These are phyloP conservation scores for Hozukius guyotensis DNA, from an alignment of 2,797 vertebrate species.

Conservation along the genomic window DNA sequence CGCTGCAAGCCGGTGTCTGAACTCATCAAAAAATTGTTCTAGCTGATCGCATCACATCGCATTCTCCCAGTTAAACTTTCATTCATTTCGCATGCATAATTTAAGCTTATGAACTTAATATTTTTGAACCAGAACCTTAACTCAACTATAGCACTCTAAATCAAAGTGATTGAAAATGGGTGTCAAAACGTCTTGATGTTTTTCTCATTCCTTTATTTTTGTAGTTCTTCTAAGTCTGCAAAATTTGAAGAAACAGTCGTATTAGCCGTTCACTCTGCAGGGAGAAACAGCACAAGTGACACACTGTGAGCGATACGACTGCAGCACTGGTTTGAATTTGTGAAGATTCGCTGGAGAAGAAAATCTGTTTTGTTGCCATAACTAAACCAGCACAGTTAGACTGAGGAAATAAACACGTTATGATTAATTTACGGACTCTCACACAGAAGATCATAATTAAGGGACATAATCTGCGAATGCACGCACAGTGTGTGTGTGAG, in stretches of 20 bases:
- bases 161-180: background rate
- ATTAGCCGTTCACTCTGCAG: background rate
- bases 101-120: background rate
- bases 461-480: constrained; percentile 37
- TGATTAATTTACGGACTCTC: constrained; percentile 63
- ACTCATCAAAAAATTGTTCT: background rate
- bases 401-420: constrained; percentile 60
- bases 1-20: background rate
- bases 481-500: constrained; percentile 26
- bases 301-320: background rate
- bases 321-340: constrained; percentile 10
- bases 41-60: background rate
- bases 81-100: background rate
- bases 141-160: background rate
- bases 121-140: background rate
- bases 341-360: constrained; percentile 35
- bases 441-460: constrained; percentile 54
- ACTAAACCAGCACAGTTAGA: constrained; percentile 62
- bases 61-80: background rate
- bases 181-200: background rate
- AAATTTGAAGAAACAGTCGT: background rate
- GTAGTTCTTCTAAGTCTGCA: background rate
- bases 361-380: constrained; percentile 48
- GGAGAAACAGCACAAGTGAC: background rate
- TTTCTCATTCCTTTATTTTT: background rate